Evolutionary conservation across 2,113 vertebrate genomes (phyloP).

Genomic region (Diadophis punctatus): DNA sequence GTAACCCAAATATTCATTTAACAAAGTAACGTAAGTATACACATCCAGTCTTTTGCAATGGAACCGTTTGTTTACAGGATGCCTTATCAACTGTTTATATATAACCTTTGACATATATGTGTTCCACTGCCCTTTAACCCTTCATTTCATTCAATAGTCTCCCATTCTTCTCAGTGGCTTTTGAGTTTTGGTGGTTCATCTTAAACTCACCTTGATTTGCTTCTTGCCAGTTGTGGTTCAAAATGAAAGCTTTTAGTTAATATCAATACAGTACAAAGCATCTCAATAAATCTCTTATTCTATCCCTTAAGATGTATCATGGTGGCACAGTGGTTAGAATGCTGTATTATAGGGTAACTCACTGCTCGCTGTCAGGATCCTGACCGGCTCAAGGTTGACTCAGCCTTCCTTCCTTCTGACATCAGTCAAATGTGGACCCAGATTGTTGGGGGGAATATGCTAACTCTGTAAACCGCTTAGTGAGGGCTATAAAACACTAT

Average conservation of each 20-base stretch:
- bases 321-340: not conserved
- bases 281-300: not conserved
- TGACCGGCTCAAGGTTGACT: not conserved
- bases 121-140: not conserved
- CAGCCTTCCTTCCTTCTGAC: not conserved
- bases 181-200: not conserved
- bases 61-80: not conserved
- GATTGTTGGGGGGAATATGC: not conserved
- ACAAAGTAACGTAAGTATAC: not conserved
- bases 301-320: not conserved
- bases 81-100: not conserved
- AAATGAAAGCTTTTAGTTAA: not conserved
- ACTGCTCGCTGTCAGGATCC: not conserved
- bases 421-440: not conserved
- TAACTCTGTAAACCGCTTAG: not conserved
- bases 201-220: not conserved
- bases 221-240: not conserved
- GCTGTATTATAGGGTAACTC: not conserved
- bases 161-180: not conserved
- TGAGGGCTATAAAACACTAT: not conserved
- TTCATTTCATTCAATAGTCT: not conserved
- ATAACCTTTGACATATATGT: not conserved
- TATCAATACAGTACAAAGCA: not conserved
- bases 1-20: not conserved
- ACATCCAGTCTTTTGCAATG: not conserved